phyloP scores from a whole-genome alignment of 2,797 vertebrate species.

The Vireo griseus region DNA sequence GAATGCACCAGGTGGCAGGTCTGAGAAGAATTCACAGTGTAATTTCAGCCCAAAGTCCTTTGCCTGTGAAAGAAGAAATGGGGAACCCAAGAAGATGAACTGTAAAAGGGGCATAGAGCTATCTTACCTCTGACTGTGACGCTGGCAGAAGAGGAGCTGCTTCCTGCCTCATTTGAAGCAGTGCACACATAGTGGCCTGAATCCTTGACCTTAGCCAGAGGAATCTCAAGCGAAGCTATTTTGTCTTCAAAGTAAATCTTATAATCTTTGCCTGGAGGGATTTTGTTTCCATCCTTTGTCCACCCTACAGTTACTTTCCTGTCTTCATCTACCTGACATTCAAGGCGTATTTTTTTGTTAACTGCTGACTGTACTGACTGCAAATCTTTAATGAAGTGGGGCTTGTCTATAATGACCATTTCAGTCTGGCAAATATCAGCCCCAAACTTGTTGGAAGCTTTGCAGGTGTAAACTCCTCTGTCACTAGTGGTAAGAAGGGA shows the following conservation, averaged over 20 bases:
- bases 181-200: constrained; percentile 92
- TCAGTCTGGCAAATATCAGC: constrained; percentile 87
- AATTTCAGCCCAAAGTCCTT: background rate
- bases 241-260: constrained; percentile 97
- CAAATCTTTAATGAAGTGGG: constrained; percentile 86
- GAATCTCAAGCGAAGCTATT: constrained; percentile 91
- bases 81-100: background rate
- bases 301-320: constrained; percentile 88
- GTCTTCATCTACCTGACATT: constrained; percentile 96
- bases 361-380: constrained; percentile 84
- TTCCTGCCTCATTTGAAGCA: constrained; percentile 92
- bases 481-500: constrained; percentile 80
- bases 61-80: constrained; percentile 1
- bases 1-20: background rate
- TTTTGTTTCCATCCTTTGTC: constrained; percentile 91
- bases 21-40: background rate
- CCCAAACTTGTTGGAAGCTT: constrained; percentile 94
- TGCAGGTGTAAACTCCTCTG: constrained; percentile 91
- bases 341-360: constrained; percentile 87
- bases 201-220: constrained; percentile 92
- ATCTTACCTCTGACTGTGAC: constrained; percentile 94
- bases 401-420: constrained; percentile 88
- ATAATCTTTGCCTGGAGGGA: constrained; percentile 92
- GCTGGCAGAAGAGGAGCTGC: constrained; percentile 84
- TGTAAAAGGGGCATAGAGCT: background rate